Base-by-base conservation (phyloP, 2,113 vertebrate species). In the Albula glossodonta region DNA sequence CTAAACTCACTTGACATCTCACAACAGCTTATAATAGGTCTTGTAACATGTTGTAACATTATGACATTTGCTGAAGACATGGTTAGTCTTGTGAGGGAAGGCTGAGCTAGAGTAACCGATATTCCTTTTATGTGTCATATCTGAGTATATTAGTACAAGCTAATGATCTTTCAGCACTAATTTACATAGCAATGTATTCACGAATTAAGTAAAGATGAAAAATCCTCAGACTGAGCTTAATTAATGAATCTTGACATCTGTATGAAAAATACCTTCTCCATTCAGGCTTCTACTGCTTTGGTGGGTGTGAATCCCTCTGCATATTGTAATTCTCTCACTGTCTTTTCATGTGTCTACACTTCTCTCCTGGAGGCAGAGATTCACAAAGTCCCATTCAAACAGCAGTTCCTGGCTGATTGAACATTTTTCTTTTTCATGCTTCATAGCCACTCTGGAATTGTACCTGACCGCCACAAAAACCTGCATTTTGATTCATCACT, bases 341-440 rank as follows among this genome's bases (percentile, higher is more conserved):
- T 5, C 19, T 22, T 17, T 15, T 0, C 22, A 5, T 70, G 63
- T 70, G 19, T 70, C 63, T 5, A 22, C 22, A 7, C 19, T 8
- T n/a, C 22, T 17, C 19, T 70, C 13, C 63, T 70, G 19, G 63
- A 70, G 63, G 63, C 1, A 5, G 19, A 17, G 17, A 19, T 70
- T n/a, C 63, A n/a, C 63, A 63, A 63, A 10, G 70, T 74, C 70
- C n/a, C 8, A 31, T 9, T 25, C 70, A 13, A 19, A 22, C 63
- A 70, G n/a, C 17, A 74, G n/a, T 2, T 74, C 22, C 70, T 74
- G 70, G 70, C 70, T 74, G 70, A 74, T 31, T 5, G 70, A 74
- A 74, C 70, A 74, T 74, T 74, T 74, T 74, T 31, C 83, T 53
- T n/a, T 49, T 51, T 80, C 50, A 51, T 80, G 79, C 50, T 50